Evolutionary conservation across 2,113 vertebrate species (phyloP), one percentile per base, ranked within the genome.

Genomic region (Oceanites oceanicus): DNA sequence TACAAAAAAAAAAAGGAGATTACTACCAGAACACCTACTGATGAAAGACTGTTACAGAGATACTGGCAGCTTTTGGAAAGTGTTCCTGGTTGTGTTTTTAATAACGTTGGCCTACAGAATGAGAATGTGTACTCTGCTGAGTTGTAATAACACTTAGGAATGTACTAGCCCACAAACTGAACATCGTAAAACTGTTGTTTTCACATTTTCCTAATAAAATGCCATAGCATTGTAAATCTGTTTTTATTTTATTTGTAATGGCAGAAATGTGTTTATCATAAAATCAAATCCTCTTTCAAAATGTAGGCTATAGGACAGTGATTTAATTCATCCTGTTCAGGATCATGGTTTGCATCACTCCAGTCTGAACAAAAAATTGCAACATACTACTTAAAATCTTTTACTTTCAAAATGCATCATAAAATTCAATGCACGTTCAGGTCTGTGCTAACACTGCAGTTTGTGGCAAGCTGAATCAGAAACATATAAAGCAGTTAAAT

Each of bases 141-240:
- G 67, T 73, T 95, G 68, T 93, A 96, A 94, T 92, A 97, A 95
- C 85, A 82, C 53, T 82, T 56, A 90, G 89, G 87, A 97, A 96
- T 89, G 75, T 67, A 65, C 93, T 87, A 88, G 50, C 66, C 88
- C 85, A 62, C 53, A 91, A 96, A 95, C 84, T 85, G 93, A 86
- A 75, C 36, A 29, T 91, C 52, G 2, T 97, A 94, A 98, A 98
- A 97, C 67, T 11, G 76, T 88, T 97, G 72, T 97, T 97, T 97
- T 95, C 95, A 97, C 90, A 96, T 97, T 98, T 96, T 95, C 44
- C 87, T 94, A 91, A 96, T 96, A 98, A 97, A 98, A 97, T 83
- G n/a, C 70, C 83, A 80, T 70, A 67, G 88, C 90, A 93, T 53
- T 96, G 93, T 96, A 96, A 97, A 98, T 97, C 94, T 97, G 85